Evolutionary conservation across 64 coral and sea anemone genomes (phyloP).

Genomic region (Montipora foliosa): DNA sequence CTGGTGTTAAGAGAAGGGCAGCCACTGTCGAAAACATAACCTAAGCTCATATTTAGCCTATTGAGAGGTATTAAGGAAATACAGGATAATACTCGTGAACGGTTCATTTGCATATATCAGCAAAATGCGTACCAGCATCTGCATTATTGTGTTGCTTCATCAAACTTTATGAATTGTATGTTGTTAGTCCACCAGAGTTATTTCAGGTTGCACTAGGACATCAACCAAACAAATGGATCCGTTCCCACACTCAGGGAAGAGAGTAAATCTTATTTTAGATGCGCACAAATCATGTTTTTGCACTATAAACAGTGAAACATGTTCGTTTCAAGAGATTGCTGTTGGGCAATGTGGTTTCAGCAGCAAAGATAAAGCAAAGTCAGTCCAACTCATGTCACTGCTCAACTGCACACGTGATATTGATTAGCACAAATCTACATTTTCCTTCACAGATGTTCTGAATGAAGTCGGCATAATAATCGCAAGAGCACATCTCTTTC

Average conservation of each 20-base stretch:
- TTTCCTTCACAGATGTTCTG: background rate
- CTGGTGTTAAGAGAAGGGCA: constrained; percentile 38
- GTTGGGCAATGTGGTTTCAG: background rate
- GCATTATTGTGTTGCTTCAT: no score
- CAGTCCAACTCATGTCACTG: background rate
- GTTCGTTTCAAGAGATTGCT: background rate
- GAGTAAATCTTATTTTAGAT: background rate
- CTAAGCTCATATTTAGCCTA: constrained; percentile 40
- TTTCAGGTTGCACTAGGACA: no score
- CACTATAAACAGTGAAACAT: background rate
- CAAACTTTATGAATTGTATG: no score
- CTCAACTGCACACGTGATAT: background rate
- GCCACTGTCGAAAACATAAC: constrained; percentile 51
- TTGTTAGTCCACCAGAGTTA: no score
- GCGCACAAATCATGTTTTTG: background rate
- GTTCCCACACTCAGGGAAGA: background rate
- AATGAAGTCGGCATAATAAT: background rate
- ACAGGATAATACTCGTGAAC: no score
- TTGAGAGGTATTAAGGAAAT: no score
- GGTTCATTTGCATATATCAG: no score
- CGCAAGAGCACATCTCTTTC: background rate
- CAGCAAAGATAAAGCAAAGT: background rate
- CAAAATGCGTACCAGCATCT: no score
- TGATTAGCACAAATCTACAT: background rate
- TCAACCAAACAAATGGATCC: background rate